These are phyloP conservation scores for Myotis findleyi DNA, from an alignment of 2,797 vertebrate genomes.

Conservation along the genomic window DNA sequence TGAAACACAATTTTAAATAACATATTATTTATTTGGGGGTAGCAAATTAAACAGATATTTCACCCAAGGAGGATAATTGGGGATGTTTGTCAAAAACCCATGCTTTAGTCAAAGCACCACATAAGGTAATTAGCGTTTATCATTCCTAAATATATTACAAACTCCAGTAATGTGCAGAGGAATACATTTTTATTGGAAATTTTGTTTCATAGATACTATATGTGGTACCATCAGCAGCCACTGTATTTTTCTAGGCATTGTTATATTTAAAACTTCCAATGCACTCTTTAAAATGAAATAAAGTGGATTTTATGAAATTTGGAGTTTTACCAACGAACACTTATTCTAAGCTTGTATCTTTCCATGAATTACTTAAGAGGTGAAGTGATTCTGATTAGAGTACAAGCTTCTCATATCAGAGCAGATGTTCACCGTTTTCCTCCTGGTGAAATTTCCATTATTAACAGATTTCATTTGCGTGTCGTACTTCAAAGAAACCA, in stretches of 20 bases:
- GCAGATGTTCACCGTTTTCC: slow-evolving; percentile 59
- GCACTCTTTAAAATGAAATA: neutral
- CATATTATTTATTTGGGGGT: neutral
- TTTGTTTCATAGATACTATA: neutral
- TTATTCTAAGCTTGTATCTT: slow-evolving; percentile 13
- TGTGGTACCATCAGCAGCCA: neutral
- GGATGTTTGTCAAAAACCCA: neutral
- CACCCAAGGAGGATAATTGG: neutral
- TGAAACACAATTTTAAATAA: neutral
- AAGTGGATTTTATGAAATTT: slow-evolving; percentile 17
- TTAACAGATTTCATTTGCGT: slow-evolving; percentile 46
- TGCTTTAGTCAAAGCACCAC: neutral
- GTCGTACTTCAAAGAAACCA: slow-evolving; percentile 39
- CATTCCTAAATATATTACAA: neutral
- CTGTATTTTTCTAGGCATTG: neutral
- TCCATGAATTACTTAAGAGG: slow-evolving; percentile 65
- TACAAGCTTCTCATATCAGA: neutral
- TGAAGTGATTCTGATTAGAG: slow-evolving; percentile 63
- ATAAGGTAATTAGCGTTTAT: neutral
- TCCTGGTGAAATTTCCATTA: slow-evolving; percentile 48
- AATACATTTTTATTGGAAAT: neutral
- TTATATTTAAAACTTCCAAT: neutral
- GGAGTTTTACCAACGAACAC: slow-evolving; percentile 19
- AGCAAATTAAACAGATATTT: neutral
- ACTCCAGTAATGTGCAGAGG: neutral